Base-by-base conservation (phyloP, 1,140 invertebrate species). In the Achroia grisella region DNA sequence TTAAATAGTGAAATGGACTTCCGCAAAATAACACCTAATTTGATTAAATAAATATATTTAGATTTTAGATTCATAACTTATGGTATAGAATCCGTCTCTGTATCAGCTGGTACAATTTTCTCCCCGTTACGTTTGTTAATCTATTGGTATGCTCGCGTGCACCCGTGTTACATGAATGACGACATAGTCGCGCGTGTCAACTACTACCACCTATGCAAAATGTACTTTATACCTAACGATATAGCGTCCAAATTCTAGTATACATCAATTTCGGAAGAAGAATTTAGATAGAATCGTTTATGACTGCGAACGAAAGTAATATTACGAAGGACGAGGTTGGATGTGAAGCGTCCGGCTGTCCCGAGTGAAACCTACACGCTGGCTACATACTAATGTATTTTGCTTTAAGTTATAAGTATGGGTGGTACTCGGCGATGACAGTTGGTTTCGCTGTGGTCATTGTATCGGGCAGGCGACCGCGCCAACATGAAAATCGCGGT, bases 331-430 rank as follows among this genome's bases (percentile, higher is more conserved):
- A 57, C 55, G 46, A 44, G 47, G 48, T 59, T 63, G 44, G 36
- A 14, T 15, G 33, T 27, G 35, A 13, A 29, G 58, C 54, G 71
- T 78, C 67, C 71, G 72, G 68, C 68, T 69, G 50, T 61, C 63
- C 50, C 47, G 51, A 75, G 80, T 80, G 80, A 81, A 84, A 84
- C 56, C 45, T 44, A 41, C 4, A 72, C 77, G 65, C 51, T 10
- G 45, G 64, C 48, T 73, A 70, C 77, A 83, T 83, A 79, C 71
- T 70, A 81, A 81, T 81, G 48, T 8, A 28, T 11, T 42, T n/a
- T 29, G 30, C 50, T 68, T 48, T 70, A 81, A 71, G 73, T 81
- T 84, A 84, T 84, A 84, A 81, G 76, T 81, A 81, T 78, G 52
- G 65, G 75, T 75, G 56, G 45, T 28, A 8, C 44, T 30, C 43